Percentiles rank a stretch among this genome's conserved stretches.
phyloP scores from a whole-genome alignment of 2,797 vertebrate species.

The Chelmon rostratus region DNA sequence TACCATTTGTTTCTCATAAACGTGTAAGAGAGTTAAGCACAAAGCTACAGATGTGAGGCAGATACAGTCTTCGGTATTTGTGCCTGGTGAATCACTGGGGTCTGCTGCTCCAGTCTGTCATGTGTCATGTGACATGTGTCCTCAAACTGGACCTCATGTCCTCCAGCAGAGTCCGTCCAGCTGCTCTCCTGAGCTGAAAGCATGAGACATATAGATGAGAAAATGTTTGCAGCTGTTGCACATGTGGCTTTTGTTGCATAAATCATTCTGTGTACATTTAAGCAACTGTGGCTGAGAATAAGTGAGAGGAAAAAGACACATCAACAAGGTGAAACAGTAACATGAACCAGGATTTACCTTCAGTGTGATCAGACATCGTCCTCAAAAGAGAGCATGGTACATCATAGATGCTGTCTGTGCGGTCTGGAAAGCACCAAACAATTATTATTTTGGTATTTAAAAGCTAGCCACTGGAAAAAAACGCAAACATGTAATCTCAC shows the following conservation, averaged over 20 bases:
- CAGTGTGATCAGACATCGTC: slow-evolving; percentile 27
- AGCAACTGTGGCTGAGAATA: not conserved
- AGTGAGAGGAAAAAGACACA: not conserved
- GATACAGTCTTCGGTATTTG: not conserved
- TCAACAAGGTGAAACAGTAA: not conserved
- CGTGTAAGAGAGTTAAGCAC: not conserved
- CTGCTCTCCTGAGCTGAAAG: slow-evolving; percentile 57
- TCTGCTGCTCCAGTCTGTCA: slow-evolving; percentile 30
- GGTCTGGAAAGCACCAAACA: slow-evolving; percentile 36
- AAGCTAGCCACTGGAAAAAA: rapidly evolving
- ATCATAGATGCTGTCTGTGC: slow-evolving; percentile 80
- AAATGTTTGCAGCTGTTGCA: not conserved
- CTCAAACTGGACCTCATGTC: slow-evolving; percentile 59
- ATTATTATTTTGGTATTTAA: not conserved
- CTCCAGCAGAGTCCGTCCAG: slow-evolving; percentile 52
- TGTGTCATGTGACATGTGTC: too few relatives aligned
- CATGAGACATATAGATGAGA: not conserved
- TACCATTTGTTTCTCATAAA: not conserved
- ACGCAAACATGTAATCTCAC: slow-evolving; percentile 47
- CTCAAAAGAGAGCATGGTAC: slow-evolving; percentile 76
- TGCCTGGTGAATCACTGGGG: not conserved
- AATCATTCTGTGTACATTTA: not conserved
- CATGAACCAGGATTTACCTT: slow-evolving; percentile 61
- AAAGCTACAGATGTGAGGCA: not conserved
- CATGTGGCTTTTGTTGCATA: not conserved